These are phyloP conservation scores for Campylorhamphus procurvoides DNA, from an alignment of 2,113 vertebrate species.

Conservation along the genomic window DNA sequence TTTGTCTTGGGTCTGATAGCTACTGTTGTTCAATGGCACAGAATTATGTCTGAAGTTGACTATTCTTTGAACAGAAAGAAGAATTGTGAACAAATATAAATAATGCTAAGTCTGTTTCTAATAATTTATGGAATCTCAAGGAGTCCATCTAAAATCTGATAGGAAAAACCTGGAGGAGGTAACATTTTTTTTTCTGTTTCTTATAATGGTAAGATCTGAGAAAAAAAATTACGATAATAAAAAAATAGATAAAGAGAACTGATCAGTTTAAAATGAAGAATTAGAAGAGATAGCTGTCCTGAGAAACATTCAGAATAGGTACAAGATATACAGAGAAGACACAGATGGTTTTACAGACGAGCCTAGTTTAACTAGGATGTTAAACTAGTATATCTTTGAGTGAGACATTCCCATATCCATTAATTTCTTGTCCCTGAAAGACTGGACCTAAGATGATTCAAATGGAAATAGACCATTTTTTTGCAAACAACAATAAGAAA, in stretches of 20 bases:
- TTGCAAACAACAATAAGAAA: neutral
- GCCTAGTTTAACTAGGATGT: neutral
- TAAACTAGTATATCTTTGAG: neutral
- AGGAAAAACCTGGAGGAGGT: neutral
- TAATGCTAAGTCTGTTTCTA: neutral
- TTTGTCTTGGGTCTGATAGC: neutral
- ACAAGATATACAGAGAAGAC: neutral
- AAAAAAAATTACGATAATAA: neutral
- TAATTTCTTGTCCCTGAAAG: neutral
- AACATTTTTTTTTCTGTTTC: neutral
- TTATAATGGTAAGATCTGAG: neutral
- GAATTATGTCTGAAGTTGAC: neutral
- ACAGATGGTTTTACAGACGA: neutral
- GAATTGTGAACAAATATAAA: neutral
- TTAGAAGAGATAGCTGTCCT: neutral
- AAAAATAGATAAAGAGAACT: neutral
- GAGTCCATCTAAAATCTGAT: neutral
- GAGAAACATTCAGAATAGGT: neutral
- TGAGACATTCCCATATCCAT: neutral
- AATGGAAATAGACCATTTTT: neutral
- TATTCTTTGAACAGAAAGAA: neutral
- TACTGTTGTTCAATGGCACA: neutral
- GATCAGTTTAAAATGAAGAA: neutral
- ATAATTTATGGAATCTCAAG: neutral
- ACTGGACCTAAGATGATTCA: neutral